These are phyloP conservation scores for Ceuthmochares aereus DNA, from an alignment of 2,113 vertebrate species.

Conservation along the genomic window DNA sequence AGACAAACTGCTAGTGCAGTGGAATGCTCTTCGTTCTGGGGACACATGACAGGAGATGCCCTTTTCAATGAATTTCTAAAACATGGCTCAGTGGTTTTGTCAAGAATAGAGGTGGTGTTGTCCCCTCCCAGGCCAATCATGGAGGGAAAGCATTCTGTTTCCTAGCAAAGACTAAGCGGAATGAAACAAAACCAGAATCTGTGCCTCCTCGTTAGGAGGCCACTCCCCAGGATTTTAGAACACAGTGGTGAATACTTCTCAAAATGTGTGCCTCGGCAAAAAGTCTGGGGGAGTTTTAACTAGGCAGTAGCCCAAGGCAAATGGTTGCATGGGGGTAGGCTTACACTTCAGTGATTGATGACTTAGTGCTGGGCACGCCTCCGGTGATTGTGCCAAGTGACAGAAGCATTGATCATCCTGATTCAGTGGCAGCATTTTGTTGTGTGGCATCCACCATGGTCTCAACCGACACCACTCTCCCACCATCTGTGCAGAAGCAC, in stretches of 20 bases:
- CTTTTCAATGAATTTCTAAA: not conserved
- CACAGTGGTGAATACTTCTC: not conserved
- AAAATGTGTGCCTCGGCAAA: rapidly evolving
- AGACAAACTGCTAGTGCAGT: not conserved
- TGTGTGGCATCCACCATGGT: not conserved
- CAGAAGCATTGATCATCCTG: conserved; percentile 48
- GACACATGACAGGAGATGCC: not conserved
- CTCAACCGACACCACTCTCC: rapidly evolving
- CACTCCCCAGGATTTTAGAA: not conserved
- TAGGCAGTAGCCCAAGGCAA: not conserved
- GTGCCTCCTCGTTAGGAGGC: not conserved
- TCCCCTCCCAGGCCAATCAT: rapidly evolving
- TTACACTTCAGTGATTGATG: conserved; percentile 28
- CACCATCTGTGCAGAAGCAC: rapidly evolving
- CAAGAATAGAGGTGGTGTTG: not conserved
- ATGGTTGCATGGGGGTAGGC: not conserved
- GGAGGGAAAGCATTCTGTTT: not conserved
- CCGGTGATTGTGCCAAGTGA: not conserved
- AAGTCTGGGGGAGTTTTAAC: not conserved
- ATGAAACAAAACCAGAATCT: not conserved
- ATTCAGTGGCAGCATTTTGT: not conserved
- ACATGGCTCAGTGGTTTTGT: not conserved
- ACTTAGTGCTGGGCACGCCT: not conserved
- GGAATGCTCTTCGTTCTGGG: not conserved
- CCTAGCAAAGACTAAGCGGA: not conserved